Base-by-base conservation (phyloP, 2,797 vertebrate species). In the Galaxias olidus region DNA sequence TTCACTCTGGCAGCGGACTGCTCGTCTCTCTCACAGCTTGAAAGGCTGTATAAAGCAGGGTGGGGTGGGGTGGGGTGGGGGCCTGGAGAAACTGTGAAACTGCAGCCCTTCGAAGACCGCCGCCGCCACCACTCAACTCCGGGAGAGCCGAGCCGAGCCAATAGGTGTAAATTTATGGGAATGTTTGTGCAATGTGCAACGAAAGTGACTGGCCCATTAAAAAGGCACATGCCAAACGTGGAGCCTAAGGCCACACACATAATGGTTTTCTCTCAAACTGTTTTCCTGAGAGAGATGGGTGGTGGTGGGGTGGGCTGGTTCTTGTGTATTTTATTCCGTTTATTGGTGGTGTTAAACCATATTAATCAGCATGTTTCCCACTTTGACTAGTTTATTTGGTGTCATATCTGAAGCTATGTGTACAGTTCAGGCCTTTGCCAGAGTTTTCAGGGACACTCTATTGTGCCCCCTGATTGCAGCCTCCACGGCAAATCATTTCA, bases 311-410 rank as follows among this genome's bases (percentile, higher is more conserved):
- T 3, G 30, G 30, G 30, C 2, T 2, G 30, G 6, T 3, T 30
- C 30, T 30, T 6, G 30, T 3, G 3, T 30, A 30, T 3, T 3
- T 30, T 2, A 30, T 6, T 30, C 30, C 3, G 30, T 6, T 30
- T 6, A 84, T 75, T 75, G 82, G 86, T 81, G 71, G 59, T 64
- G 58, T 14, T 10, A 64, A 69, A 44, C n/a, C 45, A 40, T 71
- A 68, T 84, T 80, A 82, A 86, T 86, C 80, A 78, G 56, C 76
- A 72, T 14, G 69, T 83, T 82, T 86, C 78, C 74, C 6, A 14
- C 71, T 78, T 81, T 83, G 83, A 85, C 79, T 89, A 77, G 4
- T 72, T 85, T 69, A n/a, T 73, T 65, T 52, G 41, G 68, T 44
- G 41, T 2, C 30, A 2, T 67, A 68, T 68, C 63, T 84, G 86